These are phyloP conservation scores for Dicroscelio sp. DNA, from an alignment of 2,888 invertebrate species.

Conservation along the genomic window DNA sequence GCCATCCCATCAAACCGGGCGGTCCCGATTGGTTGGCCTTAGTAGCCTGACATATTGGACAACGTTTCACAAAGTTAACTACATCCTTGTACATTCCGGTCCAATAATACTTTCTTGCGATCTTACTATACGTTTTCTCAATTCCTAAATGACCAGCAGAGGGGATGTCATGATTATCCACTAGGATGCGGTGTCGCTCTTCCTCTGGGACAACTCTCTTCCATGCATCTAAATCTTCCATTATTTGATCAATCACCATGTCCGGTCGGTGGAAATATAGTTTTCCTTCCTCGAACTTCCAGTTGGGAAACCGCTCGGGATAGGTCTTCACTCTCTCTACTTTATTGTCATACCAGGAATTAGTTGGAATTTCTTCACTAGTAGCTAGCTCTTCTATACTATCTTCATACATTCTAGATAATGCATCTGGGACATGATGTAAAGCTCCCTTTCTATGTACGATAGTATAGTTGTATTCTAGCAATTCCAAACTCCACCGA, in stretches of 20 bases:
- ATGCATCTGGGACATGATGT: slow-evolving; percentile 21
- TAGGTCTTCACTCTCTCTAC: not conserved
- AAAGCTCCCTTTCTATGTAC: slow-evolving; percentile 16
- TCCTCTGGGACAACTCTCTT: slow-evolving; percentile 5
- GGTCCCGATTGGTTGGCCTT: not conserved
- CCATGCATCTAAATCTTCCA: slow-evolving; percentile 29
- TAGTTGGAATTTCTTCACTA: no score
- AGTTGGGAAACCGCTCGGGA: not conserved
- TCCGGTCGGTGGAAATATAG: not conserved
- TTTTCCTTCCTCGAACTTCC: not conserved
- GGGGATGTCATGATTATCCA: not conserved
- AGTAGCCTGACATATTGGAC: not conserved
- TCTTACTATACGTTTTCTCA: not conserved
- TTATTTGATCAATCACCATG: not conserved
- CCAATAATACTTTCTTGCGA: slow-evolving; percentile 13
- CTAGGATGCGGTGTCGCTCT: not conserved
- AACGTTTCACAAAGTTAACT: not conserved
- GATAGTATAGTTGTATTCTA: slow-evolving; percentile 2
- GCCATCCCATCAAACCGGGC: not conserved
- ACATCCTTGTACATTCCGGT: not conserved
- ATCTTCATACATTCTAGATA: slow-evolving; percentile 14
- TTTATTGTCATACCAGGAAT: not conserved
- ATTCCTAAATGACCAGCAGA: slow-evolving; percentile 5
- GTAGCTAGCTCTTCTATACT: no score
- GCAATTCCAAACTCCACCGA: not conserved